Percentiles rank a stretch among this genome's conserved stretches.
Evolutionary conservation across 2,113 vertebrate species (phyloP).

Genomic region (Sceloporus tristichus): DNA sequence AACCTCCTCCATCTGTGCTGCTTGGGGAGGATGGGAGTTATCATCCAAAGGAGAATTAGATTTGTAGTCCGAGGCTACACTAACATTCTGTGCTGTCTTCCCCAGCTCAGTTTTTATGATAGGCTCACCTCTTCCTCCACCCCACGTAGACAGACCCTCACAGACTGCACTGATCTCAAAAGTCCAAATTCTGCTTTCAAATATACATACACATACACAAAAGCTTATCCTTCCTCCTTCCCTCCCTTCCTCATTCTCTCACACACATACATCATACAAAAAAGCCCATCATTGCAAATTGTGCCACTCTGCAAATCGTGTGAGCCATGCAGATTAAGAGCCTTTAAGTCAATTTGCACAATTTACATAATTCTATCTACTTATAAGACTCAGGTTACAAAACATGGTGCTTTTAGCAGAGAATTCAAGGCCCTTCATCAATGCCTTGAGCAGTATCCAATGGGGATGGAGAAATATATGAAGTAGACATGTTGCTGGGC

Average conservation of each 20-base stretch:
- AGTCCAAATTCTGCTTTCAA: background rate
- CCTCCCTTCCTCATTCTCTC: too few species aligned
- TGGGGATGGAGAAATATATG: background rate
- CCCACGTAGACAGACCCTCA: background rate
- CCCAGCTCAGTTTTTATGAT: too few species aligned
- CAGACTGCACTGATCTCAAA: background rate
- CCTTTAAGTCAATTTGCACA: background rate
- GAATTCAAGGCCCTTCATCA: background rate
- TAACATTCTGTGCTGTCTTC: too few species aligned
- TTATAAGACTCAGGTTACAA: background rate
- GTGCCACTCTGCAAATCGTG: background rate
- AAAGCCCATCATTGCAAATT: background rate
- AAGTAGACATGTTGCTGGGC: too few species aligned
- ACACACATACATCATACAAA: background rate
- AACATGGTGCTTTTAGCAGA: background rate
- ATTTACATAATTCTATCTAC: background rate
- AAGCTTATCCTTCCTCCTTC: background rate
- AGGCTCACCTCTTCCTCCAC: too few species aligned
- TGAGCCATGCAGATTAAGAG: background rate
- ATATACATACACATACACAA: background rate
- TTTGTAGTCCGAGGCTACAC: background rate
- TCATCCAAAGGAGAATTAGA: background rate
- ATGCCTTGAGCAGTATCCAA: background rate
- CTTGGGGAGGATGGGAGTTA: too few species aligned
- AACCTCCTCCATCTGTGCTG: too few species aligned